Conservation (phyloP, 1,140 invertebrate genomes). For the Eulimnadia texana region DNA sequence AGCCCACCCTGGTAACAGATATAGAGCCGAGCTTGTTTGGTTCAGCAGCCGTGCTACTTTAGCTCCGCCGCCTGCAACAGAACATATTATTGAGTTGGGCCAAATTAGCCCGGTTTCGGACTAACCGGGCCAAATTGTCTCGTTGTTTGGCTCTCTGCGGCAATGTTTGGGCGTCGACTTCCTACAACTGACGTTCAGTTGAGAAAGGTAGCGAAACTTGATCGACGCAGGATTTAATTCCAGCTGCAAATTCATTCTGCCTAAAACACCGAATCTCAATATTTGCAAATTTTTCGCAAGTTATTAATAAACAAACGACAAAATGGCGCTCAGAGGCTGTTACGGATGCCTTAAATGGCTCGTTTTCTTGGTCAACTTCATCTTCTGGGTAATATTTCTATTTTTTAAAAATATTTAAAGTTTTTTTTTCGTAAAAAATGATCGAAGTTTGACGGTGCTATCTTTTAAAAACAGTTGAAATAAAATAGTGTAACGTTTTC, state of each 20-base stretch:
- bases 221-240: too few relatives aligned
- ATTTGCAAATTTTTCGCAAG: too few relatives aligned
- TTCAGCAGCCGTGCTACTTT: too few relatives aligned
- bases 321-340: constrained; percentile 50
- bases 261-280: too few relatives aligned
- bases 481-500: too few relatives aligned
- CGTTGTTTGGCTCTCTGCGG: not conserved
- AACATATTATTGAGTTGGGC: not conserved
- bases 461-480: too few relatives aligned
- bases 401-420: not conserved
- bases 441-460: too few relatives aligned
- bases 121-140: not conserved
- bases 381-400: constrained; percentile 46
- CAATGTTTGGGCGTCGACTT: not conserved
- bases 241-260: too few relatives aligned
- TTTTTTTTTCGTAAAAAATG: not conserved
- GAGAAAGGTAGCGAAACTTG: too few relatives aligned
- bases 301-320: constrained; percentile 12
- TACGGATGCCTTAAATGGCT: constrained; percentile 51
- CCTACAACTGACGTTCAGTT: not conserved
- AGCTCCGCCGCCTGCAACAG: not conserved
- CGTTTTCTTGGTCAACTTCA: constrained; percentile 48
- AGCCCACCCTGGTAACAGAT: too few relatives aligned
- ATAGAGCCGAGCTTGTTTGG: too few relatives aligned
- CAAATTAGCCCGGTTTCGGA: not conserved